Evolutionary conservation across 2,797 vertebrate genomes (phyloP), one percentile per base, ranked within the genome.

Genomic region (Glyptemys insculpta): DNA sequence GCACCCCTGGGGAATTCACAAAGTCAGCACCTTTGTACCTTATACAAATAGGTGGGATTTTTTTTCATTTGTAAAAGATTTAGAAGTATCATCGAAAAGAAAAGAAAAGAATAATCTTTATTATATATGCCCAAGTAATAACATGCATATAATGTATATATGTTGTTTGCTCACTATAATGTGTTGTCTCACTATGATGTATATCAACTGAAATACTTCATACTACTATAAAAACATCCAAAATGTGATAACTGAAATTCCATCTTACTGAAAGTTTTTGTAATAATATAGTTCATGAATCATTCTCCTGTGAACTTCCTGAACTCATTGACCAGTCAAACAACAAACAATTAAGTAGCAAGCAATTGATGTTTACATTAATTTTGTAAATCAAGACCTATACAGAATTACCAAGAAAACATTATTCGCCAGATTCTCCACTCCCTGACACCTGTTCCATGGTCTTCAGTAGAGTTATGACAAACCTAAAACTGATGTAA

Each of bases 301-400:
- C 84, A 7, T 85, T 94, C 54, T 82, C 29, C 41, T 65, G 16
- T 80, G 56, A 95, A 16, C 0, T 89, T 41, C 95, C 79, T 89
- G 83, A 93, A 88, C 82, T 93, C n/a, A 57, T 79, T 88, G 83
- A 92, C 44, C 54, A 92, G 92, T 93, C 50, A 72, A 54, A 74
- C 5, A 74, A 31, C 76, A 16, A 5, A 65, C 72, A 92, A 72
- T 59, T 96, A 93, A 88, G 53, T 11, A 72, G 47, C 34, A 82
- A 88, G 53, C 5, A 76, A 50, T 82, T 74, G 44, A 14, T 50
- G 94, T 91, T 86, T 87, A 65, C 21, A 72, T 92, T 91, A 74
- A 85, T 94, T 85, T 86, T 79, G 37, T 62, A n/a, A 91, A 47
- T 85, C 56, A 80, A 90, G 23, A 53, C 62, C 23, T 79, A 74